Evolutionary conservation across 2,113 vertebrate species (phyloP).

Genomic region (Paratilapia polleni): DNA sequence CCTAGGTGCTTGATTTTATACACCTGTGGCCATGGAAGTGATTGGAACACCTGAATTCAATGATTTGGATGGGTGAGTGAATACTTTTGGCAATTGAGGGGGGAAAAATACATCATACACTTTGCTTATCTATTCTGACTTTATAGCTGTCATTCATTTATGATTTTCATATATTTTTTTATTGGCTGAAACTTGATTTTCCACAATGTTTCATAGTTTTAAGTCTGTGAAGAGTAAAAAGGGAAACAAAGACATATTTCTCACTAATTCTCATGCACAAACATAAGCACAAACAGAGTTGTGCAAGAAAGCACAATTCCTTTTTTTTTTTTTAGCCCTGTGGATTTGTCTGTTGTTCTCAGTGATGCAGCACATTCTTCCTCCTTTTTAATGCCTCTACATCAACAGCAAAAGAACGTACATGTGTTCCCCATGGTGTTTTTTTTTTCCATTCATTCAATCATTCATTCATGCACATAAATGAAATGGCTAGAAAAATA

Average conservation of each 20-base stretch:
- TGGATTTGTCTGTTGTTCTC: slow-evolving; percentile 8
- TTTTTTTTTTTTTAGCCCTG: slow-evolving; percentile 1
- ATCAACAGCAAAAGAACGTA: slow-evolving; percentile 45
- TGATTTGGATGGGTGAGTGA: too few species aligned
- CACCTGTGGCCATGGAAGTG: too few species aligned
- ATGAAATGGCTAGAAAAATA: neutral
- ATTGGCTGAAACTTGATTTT: neutral
- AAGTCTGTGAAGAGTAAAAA: neutral
- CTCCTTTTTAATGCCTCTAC: slow-evolving; percentile 23
- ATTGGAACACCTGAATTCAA: too few species aligned
- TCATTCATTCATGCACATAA: neutral
- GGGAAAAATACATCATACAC: too few species aligned
- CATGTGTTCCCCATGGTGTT: neutral
- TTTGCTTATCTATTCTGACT: neutral
- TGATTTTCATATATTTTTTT: neutral
- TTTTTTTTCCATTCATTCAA: neutral
- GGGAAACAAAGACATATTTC: neutral
- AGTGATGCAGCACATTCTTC: slow-evolving; percentile 25
- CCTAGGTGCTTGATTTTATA: too few species aligned
- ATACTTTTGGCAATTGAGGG: too few species aligned
- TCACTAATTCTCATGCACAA: neutral
- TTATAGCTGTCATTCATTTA: neutral
- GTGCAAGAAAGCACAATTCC: neutral
- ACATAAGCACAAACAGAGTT: neutral
- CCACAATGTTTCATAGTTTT: neutral